Conservation (phyloP, 1,140 invertebrate species). For the Lasioglossum albipes region DNA sequence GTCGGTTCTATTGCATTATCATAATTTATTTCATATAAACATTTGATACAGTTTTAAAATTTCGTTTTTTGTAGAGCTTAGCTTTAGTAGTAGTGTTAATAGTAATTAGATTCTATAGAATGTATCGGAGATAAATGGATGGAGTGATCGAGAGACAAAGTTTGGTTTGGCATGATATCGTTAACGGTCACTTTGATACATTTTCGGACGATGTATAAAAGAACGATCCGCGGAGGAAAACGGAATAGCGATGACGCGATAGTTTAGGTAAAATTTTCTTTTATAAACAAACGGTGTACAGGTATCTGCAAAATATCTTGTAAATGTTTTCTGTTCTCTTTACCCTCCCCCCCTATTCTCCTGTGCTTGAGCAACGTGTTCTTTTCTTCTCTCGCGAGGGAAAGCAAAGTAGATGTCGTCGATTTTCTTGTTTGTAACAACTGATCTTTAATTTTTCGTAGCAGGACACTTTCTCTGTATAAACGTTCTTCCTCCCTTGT, state of each 20-base stretch:
- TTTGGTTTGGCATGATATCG: slow-evolving; percentile 72
- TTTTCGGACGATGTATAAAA: slow-evolving; percentile 19
- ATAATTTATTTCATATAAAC: slow-evolving; percentile 78
- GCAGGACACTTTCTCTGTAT: slow-evolving; percentile 5
- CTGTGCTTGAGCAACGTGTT: slow-evolving; percentile 27
- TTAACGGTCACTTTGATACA: slow-evolving; percentile 54
- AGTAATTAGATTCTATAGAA: slow-evolving; percentile 70
- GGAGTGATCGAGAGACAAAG: slow-evolving; percentile 67
- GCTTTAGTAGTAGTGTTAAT: slow-evolving; percentile 69
- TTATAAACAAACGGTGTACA: slow-evolving; percentile 19
- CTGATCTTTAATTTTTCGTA: not conserved
- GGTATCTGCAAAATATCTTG: slow-evolving; percentile 32
- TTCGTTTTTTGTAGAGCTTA: slow-evolving; percentile 68
- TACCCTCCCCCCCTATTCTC: no score
- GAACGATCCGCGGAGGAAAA: slow-evolving; percentile 39
- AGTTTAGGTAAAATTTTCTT: slow-evolving; percentile 4
- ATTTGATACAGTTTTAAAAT: slow-evolving; percentile 76
- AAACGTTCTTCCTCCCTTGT: not conserved
- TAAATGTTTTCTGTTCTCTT: not conserved
- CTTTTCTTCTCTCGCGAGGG: no score
- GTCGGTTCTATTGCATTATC: slow-evolving; percentile 56
- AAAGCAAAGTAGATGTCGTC: not conserved
- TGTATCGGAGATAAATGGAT: slow-evolving; percentile 70
- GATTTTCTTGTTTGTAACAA: not conserved
- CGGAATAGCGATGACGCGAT: slow-evolving; percentile 27